Evolutionary conservation across 2,113 vertebrate species (phyloP), one percentile per base, ranked within the genome.

Genomic region (Neolamprologus caudopunctatus): DNA sequence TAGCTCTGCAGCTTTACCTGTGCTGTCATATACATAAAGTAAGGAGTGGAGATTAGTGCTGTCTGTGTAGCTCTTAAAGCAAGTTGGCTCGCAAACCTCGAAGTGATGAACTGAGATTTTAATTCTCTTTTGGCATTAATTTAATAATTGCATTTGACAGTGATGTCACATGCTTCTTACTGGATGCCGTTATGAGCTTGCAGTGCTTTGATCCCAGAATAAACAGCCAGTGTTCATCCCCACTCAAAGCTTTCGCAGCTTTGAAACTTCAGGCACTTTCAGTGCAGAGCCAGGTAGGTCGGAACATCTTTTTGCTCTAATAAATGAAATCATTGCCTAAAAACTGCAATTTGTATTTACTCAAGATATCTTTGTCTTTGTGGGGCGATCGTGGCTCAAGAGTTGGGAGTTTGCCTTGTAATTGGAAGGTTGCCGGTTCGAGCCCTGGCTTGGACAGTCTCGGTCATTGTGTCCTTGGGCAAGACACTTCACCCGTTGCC

Each of bases 1-100:
- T 86, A 89, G 88, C 88, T 91, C 83, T 91, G 87, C 93, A 81
- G 91, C 87, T 85, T 91, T 90, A 91, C 91, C 92, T 91, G 61
- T 37, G 47, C 91, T 88, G 83, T 90, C 88, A 88, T 85, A 87
- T 81, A 80, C 85, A 88, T 85, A 54, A 88, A 88, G 80, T 81
- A 87, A 71, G 45, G 78, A 84, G 31, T 11, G 19, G 51, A 82
- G 90, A 82, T 91, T 80, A 83, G n/a, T 51, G 26, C 66, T 35
- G 75, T 85, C 82, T 47, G 24, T n/a, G 28, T 12, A 16, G 37
- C 80, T 83, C 45, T 17, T 57, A 66, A 86, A 80, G 9, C 42
- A 33, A 80, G 58, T 54, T 81, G 37, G 12, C 57, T 73, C 31
- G 66, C 26, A 89, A 84, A 84, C 47, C 19, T 45, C 24, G 10